A percentile compares a stretch with the other conserved stretches of the same genome.
Conservation (phyloP, 37 sponge, comb jelly and placozoan species). For the Eunapius fragilis region DNA sequence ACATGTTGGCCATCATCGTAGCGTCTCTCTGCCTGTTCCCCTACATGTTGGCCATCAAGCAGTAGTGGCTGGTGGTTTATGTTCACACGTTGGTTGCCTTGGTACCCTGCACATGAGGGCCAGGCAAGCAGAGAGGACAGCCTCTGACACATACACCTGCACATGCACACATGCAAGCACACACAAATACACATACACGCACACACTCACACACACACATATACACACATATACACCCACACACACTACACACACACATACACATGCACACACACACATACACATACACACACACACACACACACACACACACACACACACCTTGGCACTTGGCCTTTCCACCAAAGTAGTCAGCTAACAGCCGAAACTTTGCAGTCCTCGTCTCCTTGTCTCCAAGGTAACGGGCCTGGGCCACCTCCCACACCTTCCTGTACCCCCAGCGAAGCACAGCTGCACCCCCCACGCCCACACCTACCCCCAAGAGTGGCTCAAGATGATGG, state of each 20-base stretch:
- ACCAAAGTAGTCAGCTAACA: slow-evolving; percentile 65
- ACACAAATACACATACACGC: neutral
- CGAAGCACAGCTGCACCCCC: slow-evolving; percentile 29
- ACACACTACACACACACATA: neutral
- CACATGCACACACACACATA: neutral
- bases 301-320: neutral
- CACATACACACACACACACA: neutral
- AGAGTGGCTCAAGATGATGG: slow-evolving; percentile 29
- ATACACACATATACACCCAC: neutral
- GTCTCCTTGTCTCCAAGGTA: slow-evolving; percentile 24
- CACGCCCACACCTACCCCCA: slow-evolving; percentile 29
- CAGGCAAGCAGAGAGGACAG: neutral
- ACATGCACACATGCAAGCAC: neutral
- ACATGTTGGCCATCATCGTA: too few relatives aligned
- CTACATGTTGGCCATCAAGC: neutral
- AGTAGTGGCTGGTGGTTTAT: neutral
- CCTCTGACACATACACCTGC: too few relatives aligned
- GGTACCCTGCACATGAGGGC: neutral
- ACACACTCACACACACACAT: neutral
- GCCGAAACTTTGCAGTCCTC: neutral
- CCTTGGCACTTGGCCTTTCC: slow-evolving; percentile 7
- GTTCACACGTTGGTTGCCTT: neutral
- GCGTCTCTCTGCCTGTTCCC: neutral
- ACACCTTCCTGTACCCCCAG: slow-evolving; percentile 33
- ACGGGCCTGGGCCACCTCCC: slow-evolving; percentile 9